Percentiles rank a stretch among this genome's conserved stretches.
These are phyloP conservation scores for Diploptera punctata DNA, from an alignment of 2,888 invertebrate species.

Conservation along the genomic window DNA sequence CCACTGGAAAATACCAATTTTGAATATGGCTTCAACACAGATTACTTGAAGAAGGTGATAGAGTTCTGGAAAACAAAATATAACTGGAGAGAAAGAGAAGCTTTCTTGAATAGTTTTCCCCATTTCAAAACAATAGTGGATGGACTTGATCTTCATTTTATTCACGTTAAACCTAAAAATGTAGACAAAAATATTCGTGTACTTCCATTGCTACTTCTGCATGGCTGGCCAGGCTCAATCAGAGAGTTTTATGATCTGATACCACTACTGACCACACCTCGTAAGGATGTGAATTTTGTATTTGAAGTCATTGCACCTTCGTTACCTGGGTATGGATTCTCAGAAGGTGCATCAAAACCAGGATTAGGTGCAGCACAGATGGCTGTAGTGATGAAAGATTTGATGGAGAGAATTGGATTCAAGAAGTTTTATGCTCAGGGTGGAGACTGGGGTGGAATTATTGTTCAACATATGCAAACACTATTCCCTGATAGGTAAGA, in stretches of 20 bases:
- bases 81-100: constrained; percentile 73
- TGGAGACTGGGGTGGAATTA: constrained; percentile 81
- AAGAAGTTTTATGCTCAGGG: constrained; percentile 74
- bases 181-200: constrained; percentile 56
- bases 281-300: constrained; percentile 61
- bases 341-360: constrained; percentile 54
- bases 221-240: constrained; percentile 88
- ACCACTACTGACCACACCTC: constrained; percentile 65
- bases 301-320: constrained; percentile 75
- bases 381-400: constrained; percentile 65
- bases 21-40: constrained; percentile 81
- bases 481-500: constrained; percentile 64
- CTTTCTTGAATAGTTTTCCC: constrained; percentile 72
- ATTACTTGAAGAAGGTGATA: constrained; percentile 69
- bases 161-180: constrained; percentile 69
- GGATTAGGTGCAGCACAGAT: constrained; percentile 55
- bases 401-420: constrained; percentile 74
- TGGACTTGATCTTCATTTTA: constrained; percentile 75
- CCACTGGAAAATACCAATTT: constrained; percentile 76
- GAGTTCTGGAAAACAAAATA: constrained; percentile 82
- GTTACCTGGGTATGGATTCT: constrained; percentile 74
- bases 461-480: constrained; percentile 67
- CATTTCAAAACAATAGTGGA: constrained; percentile 76
- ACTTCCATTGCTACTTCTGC: constrained; percentile 73
- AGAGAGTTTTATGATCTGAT: constrained; percentile 81